Conservation (phyloP, 2,797 vertebrate species). For the Sciurus vulgaris region DNA sequence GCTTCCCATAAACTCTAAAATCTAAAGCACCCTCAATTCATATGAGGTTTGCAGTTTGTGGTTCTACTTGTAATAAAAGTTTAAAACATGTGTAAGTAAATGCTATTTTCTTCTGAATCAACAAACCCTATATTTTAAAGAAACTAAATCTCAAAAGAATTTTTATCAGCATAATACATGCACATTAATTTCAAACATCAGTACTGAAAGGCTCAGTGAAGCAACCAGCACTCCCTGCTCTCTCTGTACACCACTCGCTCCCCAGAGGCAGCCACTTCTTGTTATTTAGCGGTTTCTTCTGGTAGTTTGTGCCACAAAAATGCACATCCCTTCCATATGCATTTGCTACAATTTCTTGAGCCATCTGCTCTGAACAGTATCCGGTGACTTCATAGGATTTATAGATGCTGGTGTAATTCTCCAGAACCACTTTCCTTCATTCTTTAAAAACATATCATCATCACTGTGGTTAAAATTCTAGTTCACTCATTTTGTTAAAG, state of each 20-base stretch:
- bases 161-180: constrained; percentile 40
- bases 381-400: not conserved
- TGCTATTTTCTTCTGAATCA: constrained; percentile 53
- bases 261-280: not conserved
- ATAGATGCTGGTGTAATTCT: constrained; percentile 30
- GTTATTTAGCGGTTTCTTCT: not conserved
- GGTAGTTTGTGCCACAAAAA: not conserved
- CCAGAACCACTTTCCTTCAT: not conserved
- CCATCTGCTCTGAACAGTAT: not conserved
- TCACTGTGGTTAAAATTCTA: not conserved
- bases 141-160: constrained; percentile 26
- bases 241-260: not conserved
- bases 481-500: constrained; percentile 25
- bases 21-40: constrained; percentile 4
- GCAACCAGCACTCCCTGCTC: not conserved
- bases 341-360: not conserved
- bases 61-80: constrained; percentile 56
- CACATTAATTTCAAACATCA: constrained; percentile 51
- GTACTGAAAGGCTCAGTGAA: constrained; percentile 49
- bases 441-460: not conserved
- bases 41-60: constrained; percentile 39
- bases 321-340: not conserved
- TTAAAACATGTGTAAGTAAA: constrained; percentile 57
- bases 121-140: constrained; percentile 35
- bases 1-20: constrained; percentile 39